Evolutionary conservation across 1,140 invertebrate species (phyloP).

Genomic region (Rhysida immarginata): DNA sequence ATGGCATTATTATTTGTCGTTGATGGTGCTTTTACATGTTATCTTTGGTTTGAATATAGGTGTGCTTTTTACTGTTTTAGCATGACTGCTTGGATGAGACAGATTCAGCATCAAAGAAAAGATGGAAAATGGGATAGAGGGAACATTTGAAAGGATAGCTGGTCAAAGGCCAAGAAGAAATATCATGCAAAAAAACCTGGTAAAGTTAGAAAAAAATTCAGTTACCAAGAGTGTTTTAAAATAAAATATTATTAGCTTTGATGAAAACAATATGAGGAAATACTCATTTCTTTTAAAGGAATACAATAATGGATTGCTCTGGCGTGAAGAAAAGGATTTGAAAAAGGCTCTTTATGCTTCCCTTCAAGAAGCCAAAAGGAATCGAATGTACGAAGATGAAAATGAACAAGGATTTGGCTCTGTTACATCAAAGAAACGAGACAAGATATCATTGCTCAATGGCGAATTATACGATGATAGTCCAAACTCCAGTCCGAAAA

Average conservation of each 20-base stretch:
- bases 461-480: background rate
- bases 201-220: background rate
- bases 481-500: background rate
- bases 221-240: no score
- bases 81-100: no score
- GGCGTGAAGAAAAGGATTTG: constrained; percentile 30
- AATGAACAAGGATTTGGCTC: constrained; percentile 5
- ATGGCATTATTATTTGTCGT: no score
- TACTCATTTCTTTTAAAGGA: constrained; percentile 20
- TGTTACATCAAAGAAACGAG: background rate
- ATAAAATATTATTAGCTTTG: no score
- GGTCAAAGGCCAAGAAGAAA: constrained; percentile 14
- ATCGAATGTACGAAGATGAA: constrained; percentile 8
- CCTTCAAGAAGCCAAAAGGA: constrained; percentile 24
- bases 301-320: constrained; percentile 26
- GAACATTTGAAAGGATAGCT: no score
- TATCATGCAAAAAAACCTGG: constrained; percentile 12
- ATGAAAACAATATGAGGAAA: no score
- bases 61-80: no score
- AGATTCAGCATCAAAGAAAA: no score
- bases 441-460: constrained; percentile 1
- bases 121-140: no score
- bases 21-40: no score
- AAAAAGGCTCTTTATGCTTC: constrained; percentile 33
- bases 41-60: no score